Conservation (phyloP, 2,113 vertebrate species). For the Otus sunia region DNA sequence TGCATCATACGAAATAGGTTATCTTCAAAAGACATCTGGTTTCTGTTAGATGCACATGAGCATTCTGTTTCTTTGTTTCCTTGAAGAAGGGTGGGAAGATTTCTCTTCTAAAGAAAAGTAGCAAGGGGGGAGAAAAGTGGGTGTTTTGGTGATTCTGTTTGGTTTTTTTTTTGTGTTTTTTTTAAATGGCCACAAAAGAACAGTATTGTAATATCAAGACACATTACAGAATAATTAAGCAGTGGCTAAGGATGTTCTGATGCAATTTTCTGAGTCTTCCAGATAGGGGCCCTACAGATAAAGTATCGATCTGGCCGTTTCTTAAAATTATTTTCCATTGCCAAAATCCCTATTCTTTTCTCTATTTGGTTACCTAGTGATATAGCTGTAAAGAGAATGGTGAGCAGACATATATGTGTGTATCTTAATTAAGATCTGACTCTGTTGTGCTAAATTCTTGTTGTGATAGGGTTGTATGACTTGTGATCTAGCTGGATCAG, state of each 20-base stretch:
- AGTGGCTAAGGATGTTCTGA: background rate
- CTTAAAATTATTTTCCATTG: background rate
- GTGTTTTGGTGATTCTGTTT: background rate
- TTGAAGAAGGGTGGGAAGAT: background rate
- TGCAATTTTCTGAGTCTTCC: background rate
- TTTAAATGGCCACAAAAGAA: background rate
- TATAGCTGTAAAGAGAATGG: background rate
- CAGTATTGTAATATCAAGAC: background rate
- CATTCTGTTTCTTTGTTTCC: background rate
- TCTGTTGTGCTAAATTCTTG: background rate
- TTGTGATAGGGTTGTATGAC: background rate
- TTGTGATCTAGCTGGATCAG: background rate
- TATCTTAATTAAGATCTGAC: background rate
- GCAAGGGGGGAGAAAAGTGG: background rate
- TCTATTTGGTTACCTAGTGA: background rate
- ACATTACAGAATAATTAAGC: background rate
- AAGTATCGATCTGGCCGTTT: accelerated
- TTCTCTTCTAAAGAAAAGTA: background rate
- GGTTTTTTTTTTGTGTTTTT: background rate
- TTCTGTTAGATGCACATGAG: background rate
- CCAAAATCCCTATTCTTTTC: background rate
- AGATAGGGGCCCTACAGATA: background rate
- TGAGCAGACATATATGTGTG: background rate
- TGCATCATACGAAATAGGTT: background rate
- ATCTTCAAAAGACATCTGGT: background rate